Conservation (phyloP, 2,888 invertebrate genomes). For the Acleris laterana region DNA sequence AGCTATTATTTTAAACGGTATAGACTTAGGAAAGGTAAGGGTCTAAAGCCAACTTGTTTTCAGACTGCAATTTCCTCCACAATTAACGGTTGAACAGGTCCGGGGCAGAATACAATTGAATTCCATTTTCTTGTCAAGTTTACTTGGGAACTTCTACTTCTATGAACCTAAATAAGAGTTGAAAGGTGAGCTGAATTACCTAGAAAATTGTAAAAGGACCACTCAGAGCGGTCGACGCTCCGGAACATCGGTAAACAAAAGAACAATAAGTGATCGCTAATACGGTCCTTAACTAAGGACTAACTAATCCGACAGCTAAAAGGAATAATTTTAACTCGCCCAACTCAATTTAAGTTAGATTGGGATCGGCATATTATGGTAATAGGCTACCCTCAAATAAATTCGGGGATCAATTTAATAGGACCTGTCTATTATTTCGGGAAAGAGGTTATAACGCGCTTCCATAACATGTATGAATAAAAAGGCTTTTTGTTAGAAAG, state of each 20-base stretch:
- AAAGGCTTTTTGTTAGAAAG: neutral
- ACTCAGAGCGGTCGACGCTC: neutral
- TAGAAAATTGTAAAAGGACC: constrained; percentile 6
- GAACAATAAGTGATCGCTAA: neutral
- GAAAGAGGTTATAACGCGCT: neutral
- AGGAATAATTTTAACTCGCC: constrained; percentile 17
- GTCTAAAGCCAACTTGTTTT: neutral
- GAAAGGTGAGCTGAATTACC: neutral
- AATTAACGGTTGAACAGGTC: neutral
- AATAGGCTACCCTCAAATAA: constrained; percentile 9
- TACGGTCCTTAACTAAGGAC: neutral
- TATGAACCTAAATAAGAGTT: constrained; percentile 11
- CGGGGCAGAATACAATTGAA: neutral
- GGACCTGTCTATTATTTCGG: neutral
- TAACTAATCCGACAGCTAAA: constrained; percentile 19
- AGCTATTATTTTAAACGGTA: no score
- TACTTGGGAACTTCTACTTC: constrained; percentile 13
- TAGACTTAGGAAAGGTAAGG: no score
- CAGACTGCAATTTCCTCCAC: constrained; percentile 1
- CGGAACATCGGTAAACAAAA: constrained; percentile 9
- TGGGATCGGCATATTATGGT: constrained; percentile 19
- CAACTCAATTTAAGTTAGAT: constrained; percentile 24
- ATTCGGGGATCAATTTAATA: constrained; percentile 13
- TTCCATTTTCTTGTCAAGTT: neutral
- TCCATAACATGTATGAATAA: neutral